Percentiles rank a stretch among this genome's conserved stretches.
Evolutionary conservation across 2,113 vertebrate species (phyloP).

Genomic region (Sminthopsis crassicaudata): DNA sequence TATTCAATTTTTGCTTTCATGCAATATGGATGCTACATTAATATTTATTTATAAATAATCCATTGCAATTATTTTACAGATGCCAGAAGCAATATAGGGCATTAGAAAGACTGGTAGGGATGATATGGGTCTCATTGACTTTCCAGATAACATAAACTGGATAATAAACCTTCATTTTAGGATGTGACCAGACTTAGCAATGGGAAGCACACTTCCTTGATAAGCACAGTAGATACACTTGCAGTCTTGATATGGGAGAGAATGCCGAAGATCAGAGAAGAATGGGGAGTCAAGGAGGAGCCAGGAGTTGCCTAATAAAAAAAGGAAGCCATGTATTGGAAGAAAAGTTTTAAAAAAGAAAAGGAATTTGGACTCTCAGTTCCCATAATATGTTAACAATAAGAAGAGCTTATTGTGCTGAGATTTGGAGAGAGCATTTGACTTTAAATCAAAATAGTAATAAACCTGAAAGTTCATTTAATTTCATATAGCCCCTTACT

Average conservation of each 20-base stretch:
- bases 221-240: background rate
- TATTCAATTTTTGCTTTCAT: conserved; percentile 28
- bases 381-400: background rate
- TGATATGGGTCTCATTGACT: background rate
- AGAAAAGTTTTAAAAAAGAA: background rate
- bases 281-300: background rate
- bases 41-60: conserved; percentile 50
- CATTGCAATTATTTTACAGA: conserved; percentile 40
- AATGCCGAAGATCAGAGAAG: background rate
- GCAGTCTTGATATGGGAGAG: background rate
- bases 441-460: conserved; percentile 7
- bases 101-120: background rate
- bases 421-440: background rate
- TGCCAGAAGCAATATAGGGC: conserved; percentile 20
- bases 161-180: background rate
- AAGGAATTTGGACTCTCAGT: background rate
- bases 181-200: background rate
- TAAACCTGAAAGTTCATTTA: background rate
- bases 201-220: background rate
- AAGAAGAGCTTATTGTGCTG: background rate
- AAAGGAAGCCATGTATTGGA: background rate
- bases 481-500: background rate
- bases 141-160: background rate
- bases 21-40: background rate
- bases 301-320: background rate